These are phyloP conservation scores for Grantiella picta DNA, from an alignment of 2,113 vertebrate species.

Conservation along the genomic window DNA sequence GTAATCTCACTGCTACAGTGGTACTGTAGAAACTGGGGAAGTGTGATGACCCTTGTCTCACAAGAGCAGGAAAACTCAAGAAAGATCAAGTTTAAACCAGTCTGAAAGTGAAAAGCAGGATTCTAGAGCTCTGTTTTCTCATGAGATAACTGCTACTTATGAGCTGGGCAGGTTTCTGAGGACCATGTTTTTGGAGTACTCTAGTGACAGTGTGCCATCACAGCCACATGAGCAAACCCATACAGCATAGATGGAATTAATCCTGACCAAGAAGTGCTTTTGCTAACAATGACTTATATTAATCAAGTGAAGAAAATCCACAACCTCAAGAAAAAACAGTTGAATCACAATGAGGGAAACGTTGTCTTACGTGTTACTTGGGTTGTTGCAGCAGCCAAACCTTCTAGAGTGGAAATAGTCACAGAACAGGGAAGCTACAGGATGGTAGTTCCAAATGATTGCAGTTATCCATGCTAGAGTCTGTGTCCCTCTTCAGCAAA, in stretches of 20 bases:
- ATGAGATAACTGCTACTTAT: neutral
- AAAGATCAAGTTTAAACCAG: neutral
- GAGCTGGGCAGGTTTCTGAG: neutral
- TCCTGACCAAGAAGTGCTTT: neutral
- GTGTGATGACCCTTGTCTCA: neutral
- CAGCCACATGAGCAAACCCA: neutral
- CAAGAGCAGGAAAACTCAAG: neutral
- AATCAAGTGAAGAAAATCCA: neutral
- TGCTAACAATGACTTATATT: neutral
- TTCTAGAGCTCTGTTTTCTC: neutral
- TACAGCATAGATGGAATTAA: neutral
- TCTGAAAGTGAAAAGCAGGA: neutral
- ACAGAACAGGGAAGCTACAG: neutral
- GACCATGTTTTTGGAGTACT: fast-evolving
- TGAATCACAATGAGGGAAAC: neutral
- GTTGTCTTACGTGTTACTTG: neutral
- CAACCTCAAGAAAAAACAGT: neutral
- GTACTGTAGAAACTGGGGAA: neutral
- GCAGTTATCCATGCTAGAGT: neutral
- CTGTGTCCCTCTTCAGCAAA: neutral
- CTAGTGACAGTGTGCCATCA: neutral
- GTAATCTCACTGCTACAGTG: neutral
- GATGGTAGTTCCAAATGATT: neutral
- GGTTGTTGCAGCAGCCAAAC: neutral
- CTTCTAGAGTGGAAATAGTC: neutral